These are phyloP conservation scores for Bembecia ichneumoniformis DNA, from an alignment of 2,888 invertebrate genomes.

Conservation along the genomic window DNA sequence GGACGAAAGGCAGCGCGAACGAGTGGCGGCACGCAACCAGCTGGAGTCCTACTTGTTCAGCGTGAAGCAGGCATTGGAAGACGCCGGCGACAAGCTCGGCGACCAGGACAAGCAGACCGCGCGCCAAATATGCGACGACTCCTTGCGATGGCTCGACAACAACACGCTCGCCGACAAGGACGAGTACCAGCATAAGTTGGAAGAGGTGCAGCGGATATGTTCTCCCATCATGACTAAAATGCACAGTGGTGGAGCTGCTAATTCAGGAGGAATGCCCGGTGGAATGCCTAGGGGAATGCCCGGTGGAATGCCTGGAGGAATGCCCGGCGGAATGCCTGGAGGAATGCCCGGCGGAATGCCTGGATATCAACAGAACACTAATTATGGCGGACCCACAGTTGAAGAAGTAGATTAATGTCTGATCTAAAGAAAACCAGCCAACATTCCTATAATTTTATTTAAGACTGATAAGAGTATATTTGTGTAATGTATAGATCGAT, in stretches of 20 bases:
- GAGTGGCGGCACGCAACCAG: slow-evolving; percentile 74
- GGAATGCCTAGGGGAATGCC: neutral
- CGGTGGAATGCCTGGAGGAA: neutral
- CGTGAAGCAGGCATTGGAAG: slow-evolving; percentile 74
- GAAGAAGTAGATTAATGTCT: slow-evolving; percentile 2
- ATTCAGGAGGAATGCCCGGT: slow-evolving; percentile 55
- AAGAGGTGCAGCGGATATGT: slow-evolving; percentile 65
- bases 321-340: slow-evolving; percentile 8
- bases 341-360: slow-evolving; percentile 4
- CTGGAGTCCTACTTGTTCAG: slow-evolving; percentile 74
- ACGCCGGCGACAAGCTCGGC: slow-evolving; percentile 63
- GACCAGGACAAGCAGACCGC: slow-evolving; percentile 67
- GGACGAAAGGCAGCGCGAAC: slow-evolving; percentile 74
- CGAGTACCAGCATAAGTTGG: slow-evolving; percentile 66
- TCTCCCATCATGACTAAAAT: slow-evolving; percentile 58
- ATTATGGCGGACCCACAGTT: slow-evolving; percentile 3
- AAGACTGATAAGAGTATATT: neutral
- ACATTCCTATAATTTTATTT: neutral
- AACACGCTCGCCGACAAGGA: slow-evolving; percentile 72
- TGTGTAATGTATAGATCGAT: too few relatives aligned
- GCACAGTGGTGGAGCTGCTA: slow-evolving; percentile 65
- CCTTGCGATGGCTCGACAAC: slow-evolving; percentile 75
- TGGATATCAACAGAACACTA: neutral
- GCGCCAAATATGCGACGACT: slow-evolving; percentile 57
- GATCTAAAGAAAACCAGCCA: neutral